Base-by-base conservation (phyloP, 2,797 vertebrate species). In the Notoglanidium macrostoma region DNA sequence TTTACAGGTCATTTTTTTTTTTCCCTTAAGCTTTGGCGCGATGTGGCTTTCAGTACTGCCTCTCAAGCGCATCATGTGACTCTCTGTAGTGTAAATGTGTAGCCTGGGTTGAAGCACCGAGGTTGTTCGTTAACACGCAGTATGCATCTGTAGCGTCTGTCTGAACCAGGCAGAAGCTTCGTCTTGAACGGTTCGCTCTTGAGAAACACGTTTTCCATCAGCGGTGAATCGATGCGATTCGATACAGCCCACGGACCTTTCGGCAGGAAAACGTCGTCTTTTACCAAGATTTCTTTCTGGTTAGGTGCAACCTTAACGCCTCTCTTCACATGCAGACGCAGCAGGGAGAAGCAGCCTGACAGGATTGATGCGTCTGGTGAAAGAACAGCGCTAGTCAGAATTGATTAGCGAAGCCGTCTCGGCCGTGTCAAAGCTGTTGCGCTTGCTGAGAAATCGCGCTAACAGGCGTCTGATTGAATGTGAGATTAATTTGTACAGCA, bases 401-500 rank as follows among this genome's bases (percentile, higher is more conserved):
- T 87, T 87, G 86, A 90, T 92, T 90, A 87, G 87, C 67, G 35
- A 61, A 57, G 84, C 86, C 51, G 74, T 83, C 85, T 70, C 72
- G 23, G 44, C 63, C 85, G 59, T 85, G 83, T 86, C 89, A 81
- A 61, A 88, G 85, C 88, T 89, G 88, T 84, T 67, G 78, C 80
- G 83, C 87, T 87, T 79, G 87, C 85, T 21, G 87, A 77, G 74
- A 80, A 83, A 82, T 90, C 77, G 86, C 85, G 1, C 78, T 80
- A 89, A 91, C 86, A 73, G 86, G 86, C 82, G 61, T 86, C 90
- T 90, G 90, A 92, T 91, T 91, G 92, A 91, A 91, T 88, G 79
- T 79, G 88, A 91, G 88, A 91, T 91, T 90, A 89, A 87, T 89
- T 89, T 88, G 85, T 89, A 84, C 84, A 86, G 86, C 78, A 83